Conservation (phyloP, 2,888 invertebrate species). For the Magallana nippona region DNA sequence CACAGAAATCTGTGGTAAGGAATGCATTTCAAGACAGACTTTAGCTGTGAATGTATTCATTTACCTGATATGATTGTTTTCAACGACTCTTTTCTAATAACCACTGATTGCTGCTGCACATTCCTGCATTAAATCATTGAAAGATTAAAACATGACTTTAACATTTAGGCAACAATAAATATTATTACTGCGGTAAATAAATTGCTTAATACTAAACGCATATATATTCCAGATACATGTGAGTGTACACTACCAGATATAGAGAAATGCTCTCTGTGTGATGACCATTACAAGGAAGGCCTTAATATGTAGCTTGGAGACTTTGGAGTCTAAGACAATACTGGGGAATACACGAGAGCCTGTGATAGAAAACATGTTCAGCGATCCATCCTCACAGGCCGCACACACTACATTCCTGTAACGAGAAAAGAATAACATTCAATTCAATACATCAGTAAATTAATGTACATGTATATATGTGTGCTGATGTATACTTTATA, state of each 20-base stretch:
- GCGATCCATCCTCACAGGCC: slow-evolving; percentile 86
- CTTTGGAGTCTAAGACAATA: slow-evolving; percentile 83
- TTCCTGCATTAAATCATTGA: slow-evolving; percentile 80
- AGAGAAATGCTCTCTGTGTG: slow-evolving; percentile 81
- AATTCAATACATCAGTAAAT: background rate
- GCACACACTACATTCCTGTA: slow-evolving; percentile 83
- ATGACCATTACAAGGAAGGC: slow-evolving; percentile 82
- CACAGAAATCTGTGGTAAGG: too few species aligned
- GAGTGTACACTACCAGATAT: slow-evolving; percentile 74
- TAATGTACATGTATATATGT: too few species aligned
- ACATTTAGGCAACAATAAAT: background rate
- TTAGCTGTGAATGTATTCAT: background rate
- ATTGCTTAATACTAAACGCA: too few species aligned
- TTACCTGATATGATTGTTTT: slow-evolving; percentile 80
- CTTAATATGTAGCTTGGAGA: slow-evolving; percentile 83
- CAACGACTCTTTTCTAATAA: slow-evolving; percentile 85
- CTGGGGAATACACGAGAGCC: slow-evolving; percentile 82
- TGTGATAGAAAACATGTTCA: slow-evolving; percentile 84
- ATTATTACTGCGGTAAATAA: background rate
- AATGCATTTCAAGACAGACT: background rate
- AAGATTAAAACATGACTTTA: too few species aligned
- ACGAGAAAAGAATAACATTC: slow-evolving; percentile 28
- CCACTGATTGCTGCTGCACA: slow-evolving; percentile 82
- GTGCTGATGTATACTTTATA: too few species aligned
- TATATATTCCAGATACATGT: background rate